Evolutionary conservation across 2,113 vertebrate species (phyloP), one percentile per base, ranked within the genome.

Genomic region (Philantomba maxwellii): DNA sequence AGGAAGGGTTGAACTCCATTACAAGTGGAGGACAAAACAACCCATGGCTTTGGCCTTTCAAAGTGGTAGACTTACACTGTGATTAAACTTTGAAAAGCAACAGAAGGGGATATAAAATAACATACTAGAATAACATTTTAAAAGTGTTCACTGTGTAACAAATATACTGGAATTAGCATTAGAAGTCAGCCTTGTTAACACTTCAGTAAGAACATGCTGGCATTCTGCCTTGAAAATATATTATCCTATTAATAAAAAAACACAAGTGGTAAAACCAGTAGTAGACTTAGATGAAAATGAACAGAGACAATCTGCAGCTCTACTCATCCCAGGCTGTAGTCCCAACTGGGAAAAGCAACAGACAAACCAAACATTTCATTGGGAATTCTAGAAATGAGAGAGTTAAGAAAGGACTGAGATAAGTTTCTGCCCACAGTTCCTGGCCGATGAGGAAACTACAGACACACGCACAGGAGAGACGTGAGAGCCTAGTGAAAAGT

Each of bases 71-170:
- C 36, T 81, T 90, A 64, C 30, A 81, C 2, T 80, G 28, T 36
- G 62, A 75, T 43, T 82, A 62, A 92, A 43, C 7, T 90, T 49
- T 75, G 75, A 39, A 30, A 89, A 96, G 10, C 28, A 95, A 85
- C 17, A 58, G 14, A 91, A n/a, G 45, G 17, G 58, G 43, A 97
- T 91, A 93, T 58, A 82, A 95, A 87, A 93, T 81, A 26, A 93
- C 25, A 75, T 30, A 82, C 21, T 16, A 75, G 57, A 86, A 88
- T 60, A 70, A 73, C 30, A 91, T 33, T 91, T 87, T 78, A 2
- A 66, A 87, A 88, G 43, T 84, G 83, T 78, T 77, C 82, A 77
- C 10, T 91, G 11, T 17, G 13, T 47, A 84, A 80, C 4, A 95
- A 60, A 81, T 47, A 91, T 30, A 78, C 3, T 62, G 25, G 30